Percentiles rank a stretch among this genome's conserved stretches.
Conservation (phyloP, 2,797 vertebrate genomes). For the Apogon hyalosoma region DNA sequence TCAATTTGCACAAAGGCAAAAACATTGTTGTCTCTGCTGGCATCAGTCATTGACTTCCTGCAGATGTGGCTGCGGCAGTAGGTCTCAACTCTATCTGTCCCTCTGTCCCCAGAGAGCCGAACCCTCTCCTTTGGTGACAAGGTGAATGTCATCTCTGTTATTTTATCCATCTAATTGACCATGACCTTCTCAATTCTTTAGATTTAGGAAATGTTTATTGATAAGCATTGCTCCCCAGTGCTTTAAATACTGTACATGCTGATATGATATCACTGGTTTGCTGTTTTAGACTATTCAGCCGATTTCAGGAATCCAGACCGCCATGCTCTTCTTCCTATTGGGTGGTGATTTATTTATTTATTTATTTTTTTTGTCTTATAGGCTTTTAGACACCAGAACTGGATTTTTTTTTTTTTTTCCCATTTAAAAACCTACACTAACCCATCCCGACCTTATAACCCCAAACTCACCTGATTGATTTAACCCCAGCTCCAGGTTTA, state of each 20-base stretch:
- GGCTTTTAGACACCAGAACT: constrained; percentile 20
- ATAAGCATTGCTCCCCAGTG: constrained; percentile 39
- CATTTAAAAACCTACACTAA: constrained; percentile 14
- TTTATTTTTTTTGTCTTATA: not conserved
- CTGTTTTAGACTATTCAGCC: constrained; percentile 20
- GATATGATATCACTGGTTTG: constrained; percentile 38
- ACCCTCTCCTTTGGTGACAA: constrained; percentile 58
- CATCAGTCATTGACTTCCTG: constrained; percentile 70
- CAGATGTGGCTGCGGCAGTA: constrained; percentile 46
- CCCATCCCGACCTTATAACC: not conserved
- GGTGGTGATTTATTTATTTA: not conserved
- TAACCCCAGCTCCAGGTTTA: constrained; percentile 29
- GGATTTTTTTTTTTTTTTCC: constrained; percentile 7
- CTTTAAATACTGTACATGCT: constrained; percentile 50
- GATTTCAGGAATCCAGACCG: constrained; percentile 13
- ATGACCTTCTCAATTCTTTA: constrained; percentile 70
- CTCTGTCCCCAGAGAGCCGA: constrained; percentile 39
- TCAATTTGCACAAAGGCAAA: constrained; percentile 78
- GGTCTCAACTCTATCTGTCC: constrained; percentile 44
- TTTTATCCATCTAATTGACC: constrained; percentile 69
- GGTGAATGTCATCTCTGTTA: constrained; percentile 72
- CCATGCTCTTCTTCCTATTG: not conserved
- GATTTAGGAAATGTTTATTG: constrained; percentile 57
- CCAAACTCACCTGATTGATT: constrained; percentile 41
- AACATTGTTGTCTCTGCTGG: constrained; percentile 68